These are phyloP conservation scores for Poeciliopsis turneri DNA, from an alignment of 2,797 vertebrate genomes.

Conservation along the genomic window DNA sequence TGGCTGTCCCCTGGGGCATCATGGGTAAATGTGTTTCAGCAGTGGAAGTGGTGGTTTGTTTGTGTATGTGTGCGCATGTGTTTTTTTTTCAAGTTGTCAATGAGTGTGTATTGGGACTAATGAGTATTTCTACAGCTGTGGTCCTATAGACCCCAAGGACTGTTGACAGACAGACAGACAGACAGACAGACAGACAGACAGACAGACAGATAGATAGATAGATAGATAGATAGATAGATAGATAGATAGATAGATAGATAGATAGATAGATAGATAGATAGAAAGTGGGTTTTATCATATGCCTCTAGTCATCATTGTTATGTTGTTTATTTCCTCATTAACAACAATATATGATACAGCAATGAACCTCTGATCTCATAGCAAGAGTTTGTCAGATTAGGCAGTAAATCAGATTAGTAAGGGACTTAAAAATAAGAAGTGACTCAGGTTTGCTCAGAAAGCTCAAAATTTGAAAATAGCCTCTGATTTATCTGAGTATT, in stretches of 20 bases:
- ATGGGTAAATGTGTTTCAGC: slow-evolving; percentile 68
- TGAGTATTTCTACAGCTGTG: slow-evolving; percentile 54
- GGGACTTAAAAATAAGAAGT: neutral
- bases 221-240: slow-evolving; percentile 10
- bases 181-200: neutral
- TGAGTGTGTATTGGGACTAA: slow-evolving; percentile 53
- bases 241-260: slow-evolving; percentile 6
- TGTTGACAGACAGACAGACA: slow-evolving; percentile 2
- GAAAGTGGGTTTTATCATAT: neutral
- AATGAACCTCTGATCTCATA: neutral
- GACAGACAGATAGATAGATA: slow-evolving; percentile 9
- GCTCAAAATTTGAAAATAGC: neutral
- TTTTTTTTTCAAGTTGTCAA: slow-evolving; percentile 1
- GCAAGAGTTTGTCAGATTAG: neutral
- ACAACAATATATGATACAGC: neutral
- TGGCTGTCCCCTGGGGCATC: slow-evolving; percentile 72
- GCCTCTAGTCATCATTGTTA: neutral
- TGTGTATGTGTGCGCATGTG: slow-evolving; percentile 35
- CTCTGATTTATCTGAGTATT: neutral
- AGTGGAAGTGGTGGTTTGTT: slow-evolving; percentile 68
- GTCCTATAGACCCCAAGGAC: slow-evolving; percentile 32
- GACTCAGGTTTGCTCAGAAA: neutral
- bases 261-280: too few species aligned
- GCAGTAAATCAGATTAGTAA: neutral
- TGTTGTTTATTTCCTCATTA: neutral